Conservation (phyloP, 1,140 invertebrate species). For the Gonioctena quinquepunctata region DNA sequence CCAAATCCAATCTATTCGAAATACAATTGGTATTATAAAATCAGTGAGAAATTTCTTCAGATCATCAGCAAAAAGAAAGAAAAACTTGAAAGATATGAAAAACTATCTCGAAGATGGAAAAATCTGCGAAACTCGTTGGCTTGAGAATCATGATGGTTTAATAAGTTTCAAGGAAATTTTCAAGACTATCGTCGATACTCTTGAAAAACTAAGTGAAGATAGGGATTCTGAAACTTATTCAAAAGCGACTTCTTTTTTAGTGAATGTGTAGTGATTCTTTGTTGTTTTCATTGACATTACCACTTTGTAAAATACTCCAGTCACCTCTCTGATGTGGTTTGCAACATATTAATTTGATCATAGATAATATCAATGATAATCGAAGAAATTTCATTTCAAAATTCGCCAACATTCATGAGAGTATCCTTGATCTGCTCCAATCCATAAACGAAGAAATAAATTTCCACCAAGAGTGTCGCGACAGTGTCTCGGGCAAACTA, state of each 20-base stretch:
- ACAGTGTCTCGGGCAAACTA: too few relatives aligned
- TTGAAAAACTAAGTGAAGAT: neutral
- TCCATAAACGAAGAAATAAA: too few relatives aligned
- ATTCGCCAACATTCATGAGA: too few relatives aligned
- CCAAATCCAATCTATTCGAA: neutral
- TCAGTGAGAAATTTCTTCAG: neutral
- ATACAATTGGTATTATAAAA: neutral
- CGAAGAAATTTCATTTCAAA: too few relatives aligned
- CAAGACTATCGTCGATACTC: neutral
- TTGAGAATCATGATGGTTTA: neutral
- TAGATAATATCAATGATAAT: too few relatives aligned
- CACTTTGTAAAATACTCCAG: neutral
- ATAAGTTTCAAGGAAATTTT: neutral
- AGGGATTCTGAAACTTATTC: neutral
- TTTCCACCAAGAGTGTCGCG: too few relatives aligned
- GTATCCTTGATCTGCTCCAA: too few relatives aligned
- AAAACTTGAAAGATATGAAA: neutral
- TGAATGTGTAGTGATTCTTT: neutral
- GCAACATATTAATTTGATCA: too few relatives aligned
- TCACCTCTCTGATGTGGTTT: neutral
- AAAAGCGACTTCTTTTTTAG: neutral
- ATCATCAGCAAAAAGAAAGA: neutral
- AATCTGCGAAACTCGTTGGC: slow-evolving; percentile 1
- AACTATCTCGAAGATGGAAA: neutral
- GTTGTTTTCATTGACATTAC: neutral